Percentiles rank a stretch among this genome's conserved stretches.
phyloP scores from a whole-genome alignment of 1,140 invertebrate genomes.

The Drosophila azteca region DNA sequence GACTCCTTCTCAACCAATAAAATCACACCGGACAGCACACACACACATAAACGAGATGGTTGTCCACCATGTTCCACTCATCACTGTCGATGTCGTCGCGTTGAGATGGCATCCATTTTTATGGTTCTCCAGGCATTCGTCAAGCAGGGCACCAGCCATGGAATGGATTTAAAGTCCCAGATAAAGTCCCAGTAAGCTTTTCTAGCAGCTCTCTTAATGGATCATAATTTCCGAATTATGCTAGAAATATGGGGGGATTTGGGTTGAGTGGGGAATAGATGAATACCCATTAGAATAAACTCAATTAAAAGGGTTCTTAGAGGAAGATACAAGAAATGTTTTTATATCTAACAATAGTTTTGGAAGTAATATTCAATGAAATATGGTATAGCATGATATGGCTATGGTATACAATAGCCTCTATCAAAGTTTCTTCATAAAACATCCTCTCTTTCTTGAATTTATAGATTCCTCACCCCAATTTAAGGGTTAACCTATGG shows the following conservation, averaged over 20 bases:
- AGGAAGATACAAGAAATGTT: no score
- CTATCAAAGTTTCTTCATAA: no score
- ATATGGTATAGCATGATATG: no score
- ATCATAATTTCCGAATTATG: slow-evolving; percentile 7
- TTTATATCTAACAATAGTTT: no score
- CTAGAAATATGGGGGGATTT: neutral
- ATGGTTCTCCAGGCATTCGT: slow-evolving; percentile 35
- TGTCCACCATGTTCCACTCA: slow-evolving; percentile 35
- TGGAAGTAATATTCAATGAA: no score
- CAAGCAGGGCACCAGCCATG: neutral
- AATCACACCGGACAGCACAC: slow-evolving; percentile 17
- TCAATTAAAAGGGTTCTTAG: slow-evolving; percentile 5
- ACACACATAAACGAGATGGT: neutral
- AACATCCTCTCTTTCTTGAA: no score
- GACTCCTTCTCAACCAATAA: slow-evolving; percentile 35
- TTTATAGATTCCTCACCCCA: no score
- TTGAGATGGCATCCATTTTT: slow-evolving; percentile 21
- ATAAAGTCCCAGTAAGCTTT: slow-evolving; percentile 24
- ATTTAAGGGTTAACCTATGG: no score
- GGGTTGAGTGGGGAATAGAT: neutral
- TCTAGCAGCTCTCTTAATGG: slow-evolving; percentile 27
- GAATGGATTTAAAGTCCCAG: slow-evolving; percentile 1
- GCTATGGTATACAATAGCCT: no score
- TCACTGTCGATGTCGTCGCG: neutral
- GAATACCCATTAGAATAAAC: neutral